Evolutionary conservation across 2,797 vertebrate genomes (phyloP).

Genomic region (Pseudochirops corinnae): DNA sequence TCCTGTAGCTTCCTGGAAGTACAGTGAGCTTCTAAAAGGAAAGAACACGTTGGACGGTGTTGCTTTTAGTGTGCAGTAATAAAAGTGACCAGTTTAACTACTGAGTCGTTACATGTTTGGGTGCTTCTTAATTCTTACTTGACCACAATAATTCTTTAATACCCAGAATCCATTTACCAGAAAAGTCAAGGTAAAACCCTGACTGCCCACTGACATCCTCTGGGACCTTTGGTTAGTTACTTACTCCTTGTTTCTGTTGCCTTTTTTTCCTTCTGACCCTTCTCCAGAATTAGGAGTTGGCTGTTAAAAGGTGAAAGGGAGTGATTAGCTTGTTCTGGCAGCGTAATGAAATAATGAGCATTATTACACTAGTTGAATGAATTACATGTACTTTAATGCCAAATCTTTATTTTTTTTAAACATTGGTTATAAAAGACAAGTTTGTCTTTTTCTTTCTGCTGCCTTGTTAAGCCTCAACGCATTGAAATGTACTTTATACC

Average conservation of each 20-base stretch:
- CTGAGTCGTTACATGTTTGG: not conserved
- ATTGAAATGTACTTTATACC: not conserved
- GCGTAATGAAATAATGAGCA: not conserved
- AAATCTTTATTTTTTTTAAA: not conserved
- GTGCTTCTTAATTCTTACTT: not conserved
- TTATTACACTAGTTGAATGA: not conserved
- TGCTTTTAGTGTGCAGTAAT: slow-evolving; percentile 24
- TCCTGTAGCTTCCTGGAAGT: not conserved
- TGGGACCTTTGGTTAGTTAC: not conserved
- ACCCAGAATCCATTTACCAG: not conserved
- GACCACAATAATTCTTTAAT: not conserved
- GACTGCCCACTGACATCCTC: not conserved
- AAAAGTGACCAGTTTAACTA: not conserved
- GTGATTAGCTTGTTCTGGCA: not conserved
- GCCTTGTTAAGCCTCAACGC: not conserved
- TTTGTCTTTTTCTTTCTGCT: not conserved
- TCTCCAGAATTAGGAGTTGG: not conserved
- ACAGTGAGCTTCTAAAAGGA: slow-evolving; percentile 35
- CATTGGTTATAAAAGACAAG: not conserved
- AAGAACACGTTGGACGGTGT: not conserved
- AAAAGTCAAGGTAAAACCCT: not conserved
- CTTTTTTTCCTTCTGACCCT: not conserved
- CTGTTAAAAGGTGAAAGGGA: not conserved
- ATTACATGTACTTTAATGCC: not conserved
- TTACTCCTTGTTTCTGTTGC: not conserved